These are phyloP conservation scores for Oeneis ivallda DNA, from an alignment of 2,888 invertebrate genomes.

Conservation along the genomic window DNA sequence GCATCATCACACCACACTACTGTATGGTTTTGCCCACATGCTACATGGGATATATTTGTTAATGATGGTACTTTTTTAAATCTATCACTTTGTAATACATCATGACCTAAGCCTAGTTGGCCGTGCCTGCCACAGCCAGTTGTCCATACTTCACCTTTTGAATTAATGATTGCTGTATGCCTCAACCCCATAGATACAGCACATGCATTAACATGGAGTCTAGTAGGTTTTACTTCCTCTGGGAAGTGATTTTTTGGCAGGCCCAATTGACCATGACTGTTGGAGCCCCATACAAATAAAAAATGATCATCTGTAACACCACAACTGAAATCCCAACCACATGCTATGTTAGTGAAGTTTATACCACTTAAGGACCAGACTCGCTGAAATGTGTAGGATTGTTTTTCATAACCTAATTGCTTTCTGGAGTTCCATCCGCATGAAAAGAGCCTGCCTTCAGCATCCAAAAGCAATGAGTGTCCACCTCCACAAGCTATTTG, in stretches of 20 bases:
- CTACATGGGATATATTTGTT: conserved; percentile 82
- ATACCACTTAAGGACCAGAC: conserved; percentile 81
- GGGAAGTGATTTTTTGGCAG: conserved; percentile 76
- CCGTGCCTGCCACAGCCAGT: conserved; percentile 86
- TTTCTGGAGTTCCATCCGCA: conserved; percentile 91
- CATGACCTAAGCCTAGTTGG: conserved; percentile 83
- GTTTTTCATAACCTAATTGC: conserved; percentile 83
- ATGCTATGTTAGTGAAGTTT: conserved; percentile 83
- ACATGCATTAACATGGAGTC: conserved; percentile 76
- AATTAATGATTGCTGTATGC: conserved; percentile 84
- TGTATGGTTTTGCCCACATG: conserved; percentile 92
- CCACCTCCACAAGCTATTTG: conserved; percentile 89
- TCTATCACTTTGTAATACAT: conserved; percentile 58
- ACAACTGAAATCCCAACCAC: conserved; percentile 92
- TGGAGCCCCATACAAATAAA: conserved; percentile 92
- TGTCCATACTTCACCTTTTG: conserved; percentile 82
- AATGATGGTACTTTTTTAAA: conserved; percentile 81
- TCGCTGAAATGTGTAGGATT: conserved; percentile 81
- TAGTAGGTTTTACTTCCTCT: conserved; percentile 60
- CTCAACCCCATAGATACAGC: conserved; percentile 85
- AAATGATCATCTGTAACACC: conserved; percentile 86
- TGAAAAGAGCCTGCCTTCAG: conserved; percentile 85
- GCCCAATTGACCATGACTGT: conserved; percentile 89
- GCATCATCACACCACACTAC: conserved; percentile 79
- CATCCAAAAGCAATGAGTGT: conserved; percentile 86